phyloP scores from a whole-genome alignment of 2,113 vertebrate genomes.

The Pteruthius melanotis region DNA sequence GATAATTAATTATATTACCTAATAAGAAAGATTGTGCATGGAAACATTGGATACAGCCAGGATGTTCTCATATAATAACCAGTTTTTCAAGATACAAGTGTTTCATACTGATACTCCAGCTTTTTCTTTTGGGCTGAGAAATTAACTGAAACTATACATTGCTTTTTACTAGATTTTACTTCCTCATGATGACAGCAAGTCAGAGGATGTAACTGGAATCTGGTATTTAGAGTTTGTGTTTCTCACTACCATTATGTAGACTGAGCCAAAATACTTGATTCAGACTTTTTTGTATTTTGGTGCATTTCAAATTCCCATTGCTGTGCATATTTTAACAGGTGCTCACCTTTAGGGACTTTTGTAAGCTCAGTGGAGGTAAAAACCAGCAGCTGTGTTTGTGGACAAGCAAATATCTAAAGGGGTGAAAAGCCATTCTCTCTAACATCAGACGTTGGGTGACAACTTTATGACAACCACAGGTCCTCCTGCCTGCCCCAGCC shows the following conservation, averaged over 20 bases:
- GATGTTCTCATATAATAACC: not conserved
- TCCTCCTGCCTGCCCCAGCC: not conserved
- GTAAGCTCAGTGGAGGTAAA: not conserved
- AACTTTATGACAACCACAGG: not conserved
- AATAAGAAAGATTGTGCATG: not conserved
- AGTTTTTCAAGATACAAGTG: not conserved
- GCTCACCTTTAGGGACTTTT: not conserved
- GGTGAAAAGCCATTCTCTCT: not conserved
- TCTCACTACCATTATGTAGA: not conserved
- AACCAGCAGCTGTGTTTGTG: not conserved
- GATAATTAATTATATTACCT: not conserved
- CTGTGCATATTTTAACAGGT: not conserved
- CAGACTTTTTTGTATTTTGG: not conserved
- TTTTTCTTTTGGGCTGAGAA: not conserved
- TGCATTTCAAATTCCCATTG: not conserved
- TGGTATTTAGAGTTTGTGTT: not conserved
- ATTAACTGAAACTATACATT: not conserved
- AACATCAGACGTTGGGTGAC: not conserved
- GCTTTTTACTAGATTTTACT: not conserved
- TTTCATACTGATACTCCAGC: not conserved
- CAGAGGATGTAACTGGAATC: not conserved
- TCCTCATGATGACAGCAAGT: not conserved
- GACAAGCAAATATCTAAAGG: not conserved
- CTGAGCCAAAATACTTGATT: not conserved
- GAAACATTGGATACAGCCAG: not conserved